Base-by-base conservation (phyloP, 2,113 vertebrate species). In the Takifugu bimaculatus region DNA sequence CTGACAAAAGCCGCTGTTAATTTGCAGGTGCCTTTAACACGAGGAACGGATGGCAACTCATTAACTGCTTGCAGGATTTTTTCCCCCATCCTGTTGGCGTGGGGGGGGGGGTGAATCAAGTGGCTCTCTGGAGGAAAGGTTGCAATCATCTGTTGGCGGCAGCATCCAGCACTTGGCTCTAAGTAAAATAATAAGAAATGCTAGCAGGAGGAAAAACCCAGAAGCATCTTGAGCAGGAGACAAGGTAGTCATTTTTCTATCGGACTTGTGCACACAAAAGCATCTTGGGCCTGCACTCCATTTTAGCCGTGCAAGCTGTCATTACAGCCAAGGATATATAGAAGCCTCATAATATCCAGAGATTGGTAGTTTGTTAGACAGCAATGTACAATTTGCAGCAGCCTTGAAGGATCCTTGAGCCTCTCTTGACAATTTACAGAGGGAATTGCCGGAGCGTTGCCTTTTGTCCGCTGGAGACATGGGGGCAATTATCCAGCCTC, bases 331-430 rank as follows among this genome's bases (percentile, higher is more conserved):
- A 69, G 64, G 85, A 79, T 84, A 86, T 86, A 87, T 79, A 57
- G 87, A 87, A 80, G 85, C 70, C 86, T 90, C 85, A 90, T 90
- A 87, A 88, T 90, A 92, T 88, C 85, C 74, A 81, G 86, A 87
- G 89, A 90, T 90, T 89, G 79, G 85, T 80, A 90, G 90, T 91
- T 90, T 86, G 88, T 89, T 88, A 90, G 89, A 91, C 88, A 89
- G 64, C 88, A 86, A 87, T 88, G 64, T 91, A 87, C 91, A 85
- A 88, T 89, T 90, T 88, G 89, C 91, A 84, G 85, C 86, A 77
- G 60, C 84, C 70, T 68, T 87, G 84, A 86, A 89, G 90, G 77
- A 87, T 87, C 90, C 90, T 88, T 86, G 89, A 90, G 84, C 62
- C 80, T 87, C 86, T 86, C 87, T 71, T 83, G 79, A 90, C 48